Base-by-base conservation (phyloP, 2,113 vertebrate species). In the Ancistrus triradiatus region DNA sequence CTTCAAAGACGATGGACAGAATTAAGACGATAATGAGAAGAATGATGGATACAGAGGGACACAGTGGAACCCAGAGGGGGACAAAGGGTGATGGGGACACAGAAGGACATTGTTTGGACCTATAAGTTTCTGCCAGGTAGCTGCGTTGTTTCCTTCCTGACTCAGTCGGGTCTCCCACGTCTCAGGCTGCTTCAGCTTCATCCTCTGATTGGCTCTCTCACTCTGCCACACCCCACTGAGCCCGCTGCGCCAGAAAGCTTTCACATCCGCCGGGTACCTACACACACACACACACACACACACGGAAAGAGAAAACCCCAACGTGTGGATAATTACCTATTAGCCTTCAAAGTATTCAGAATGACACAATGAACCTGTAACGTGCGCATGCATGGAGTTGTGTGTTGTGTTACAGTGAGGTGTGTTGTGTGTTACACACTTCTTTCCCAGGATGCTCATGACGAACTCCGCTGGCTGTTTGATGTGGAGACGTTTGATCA, bases 121-220 rank as follows among this genome's bases (percentile, higher is more conserved):
- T 0, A 95, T 91, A 56, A 95, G 90, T 1, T 80, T 80, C 62
- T 93, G 90, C 93, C 93, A 95, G 35, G 86, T 88, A 0, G 74
- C 31, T 1, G 89, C 87, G 17, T 77, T 87, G 85, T 93, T 95
- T 22, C 92, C 92, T 17, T 75, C 69, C 22, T 40, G 74, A 62
- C 90, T 91, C 56, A 95, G 79, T 58, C 81, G 81, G 3, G 86
- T 82, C 0, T 95, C 92, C 93, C 92, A 94, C 0, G 91, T 93
- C 55, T 88, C 79, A 0, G 89, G 89, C 43, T 72, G 74, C 22
- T 78, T 75, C 0, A 95, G 88, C 66, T 83, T 92, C 91, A 95
- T 95, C 9, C 88, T 79, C 48, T 85, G 74, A 15, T 91, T 90
- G 0, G 90, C 86, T 68, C 78, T 67, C 48, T 86, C 81, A 1